Conservation (phyloP, 2,888 invertebrate species). For the Zygogramma bicolorata region DNA sequence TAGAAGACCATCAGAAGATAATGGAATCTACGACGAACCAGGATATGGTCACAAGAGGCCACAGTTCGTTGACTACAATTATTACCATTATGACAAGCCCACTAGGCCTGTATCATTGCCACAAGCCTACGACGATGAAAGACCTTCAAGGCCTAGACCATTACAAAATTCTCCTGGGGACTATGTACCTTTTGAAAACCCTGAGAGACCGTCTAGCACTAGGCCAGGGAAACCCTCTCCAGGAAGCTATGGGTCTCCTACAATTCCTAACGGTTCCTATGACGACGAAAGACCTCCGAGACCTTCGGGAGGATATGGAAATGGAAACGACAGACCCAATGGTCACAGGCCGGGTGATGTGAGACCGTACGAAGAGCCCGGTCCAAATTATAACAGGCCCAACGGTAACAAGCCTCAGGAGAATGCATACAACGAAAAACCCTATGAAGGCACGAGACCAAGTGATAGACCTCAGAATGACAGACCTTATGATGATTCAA, state of each 20-base stretch:
- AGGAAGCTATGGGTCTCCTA: background rate
- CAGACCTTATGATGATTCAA: background rate
- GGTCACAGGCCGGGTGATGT: background rate
- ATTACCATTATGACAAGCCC: conserved; percentile 28
- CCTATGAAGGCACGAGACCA: background rate
- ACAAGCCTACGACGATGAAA: conserved; percentile 4
- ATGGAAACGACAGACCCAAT: background rate
- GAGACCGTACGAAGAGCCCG: background rate
- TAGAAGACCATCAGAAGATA: background rate
- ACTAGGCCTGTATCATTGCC: conserved; percentile 15
- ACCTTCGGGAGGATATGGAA: background rate
- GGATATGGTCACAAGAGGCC: conserved; percentile 7
- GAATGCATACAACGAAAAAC: background rate
- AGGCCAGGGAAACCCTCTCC: conserved; percentile 4
- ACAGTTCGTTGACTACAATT: background rate
- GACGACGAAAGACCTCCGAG: background rate
- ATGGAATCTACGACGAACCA: background rate
- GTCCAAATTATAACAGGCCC: background rate
- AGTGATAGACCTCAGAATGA: background rate
- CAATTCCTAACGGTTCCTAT: background rate
- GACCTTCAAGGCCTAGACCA: background rate
- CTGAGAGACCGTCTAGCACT: background rate
- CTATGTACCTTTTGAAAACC: background rate
- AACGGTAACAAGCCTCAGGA: background rate
- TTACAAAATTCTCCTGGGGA: background rate